Evolutionary conservation across 2,888 invertebrate genomes (phyloP).

Genomic region (Adela reaumurella): DNA sequence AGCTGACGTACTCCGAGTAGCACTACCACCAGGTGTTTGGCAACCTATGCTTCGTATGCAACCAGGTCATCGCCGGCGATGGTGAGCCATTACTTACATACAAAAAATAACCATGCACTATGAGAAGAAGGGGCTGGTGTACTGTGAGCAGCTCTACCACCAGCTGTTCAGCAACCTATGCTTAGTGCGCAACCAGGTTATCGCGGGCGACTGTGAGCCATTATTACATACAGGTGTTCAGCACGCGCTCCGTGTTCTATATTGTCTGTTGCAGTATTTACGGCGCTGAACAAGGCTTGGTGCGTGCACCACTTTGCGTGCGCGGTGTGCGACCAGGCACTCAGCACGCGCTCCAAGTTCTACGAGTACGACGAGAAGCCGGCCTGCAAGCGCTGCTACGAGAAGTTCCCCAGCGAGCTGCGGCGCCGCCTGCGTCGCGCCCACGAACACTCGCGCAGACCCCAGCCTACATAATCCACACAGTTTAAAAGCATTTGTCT

Average conservation of each 20-base stretch:
- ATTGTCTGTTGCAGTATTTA: constrained; percentile 73
- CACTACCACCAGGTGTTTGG: no score
- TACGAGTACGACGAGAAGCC: constrained; percentile 99
- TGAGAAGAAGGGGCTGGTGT: no score
- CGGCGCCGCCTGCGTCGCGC: constrained; percentile 88
- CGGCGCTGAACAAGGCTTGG: constrained; percentile 98
- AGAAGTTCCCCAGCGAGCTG: constrained; percentile 91
- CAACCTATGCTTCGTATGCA: no score
- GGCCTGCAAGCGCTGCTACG: constrained; percentile 97
- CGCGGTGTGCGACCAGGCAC: constrained; percentile 92
- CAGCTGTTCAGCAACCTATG: no score
- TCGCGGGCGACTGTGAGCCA: constrained; percentile 94
- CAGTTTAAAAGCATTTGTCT: no score
- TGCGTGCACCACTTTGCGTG: constrained; percentile 99
- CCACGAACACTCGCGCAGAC: constrained; percentile 71
- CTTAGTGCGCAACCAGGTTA: constrained; percentile 97
- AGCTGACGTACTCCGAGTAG: no score
- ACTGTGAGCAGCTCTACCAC: no score
- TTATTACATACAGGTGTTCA: no score
- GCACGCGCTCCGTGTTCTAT: no score
- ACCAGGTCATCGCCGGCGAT: no score
- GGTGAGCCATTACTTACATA: no score
- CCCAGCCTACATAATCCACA: neutral
- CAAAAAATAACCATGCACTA: no score
- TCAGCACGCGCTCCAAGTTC: constrained; percentile 96